Evolutionary conservation across 1,140 invertebrate genomes (phyloP), one percentile per base, ranked within the genome.

Genomic region (Aphaenogaster ashmeadi): DNA sequence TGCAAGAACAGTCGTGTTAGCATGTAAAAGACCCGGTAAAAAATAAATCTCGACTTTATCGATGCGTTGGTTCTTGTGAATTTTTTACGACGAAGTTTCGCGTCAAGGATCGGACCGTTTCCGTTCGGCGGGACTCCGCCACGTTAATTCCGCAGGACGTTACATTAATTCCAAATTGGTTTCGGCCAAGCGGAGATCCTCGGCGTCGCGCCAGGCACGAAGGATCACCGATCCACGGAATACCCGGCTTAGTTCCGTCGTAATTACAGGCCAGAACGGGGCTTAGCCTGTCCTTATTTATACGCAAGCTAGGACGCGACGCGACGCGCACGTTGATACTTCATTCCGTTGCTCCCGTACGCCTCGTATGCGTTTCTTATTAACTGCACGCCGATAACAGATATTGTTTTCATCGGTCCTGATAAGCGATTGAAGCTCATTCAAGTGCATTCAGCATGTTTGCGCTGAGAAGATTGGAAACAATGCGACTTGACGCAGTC

Each of bases 151-250:
- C 92, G 86, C 90, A 92, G 92, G 91, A 92, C 93, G 92, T 94
- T 93, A 93, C 94, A 94, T 94, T 95, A 95, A 95, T 95, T 95
- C 94, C 94, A 95, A 95, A 95, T 95, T 95, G 94, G 93, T 95
- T 95, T 95, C 92, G 93, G 92, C 84, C 89, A 74, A 85, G 91
- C 86, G 89, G 85, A 92, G 87, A 89, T 88, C 36, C 75, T 71
- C 87, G 86, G 87, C 80, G 86, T 77, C 79, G 78, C 89, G 88
- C 75, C 87, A 92, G 90, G 91, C 89, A 92, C 91, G 92, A 93
- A 94, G 94, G 94, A 94, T 95, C 94, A 95, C 94, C 93, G 92
- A 95, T 94, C 93, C 94, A 88, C 92, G 91, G 93, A 94, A 93
- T 95, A 95, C 93, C 93, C 93, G 92, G 94, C 94, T 95, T 95